Conservation (phyloP, 1,140 invertebrate genomes). For the Ips nitidus region DNA sequence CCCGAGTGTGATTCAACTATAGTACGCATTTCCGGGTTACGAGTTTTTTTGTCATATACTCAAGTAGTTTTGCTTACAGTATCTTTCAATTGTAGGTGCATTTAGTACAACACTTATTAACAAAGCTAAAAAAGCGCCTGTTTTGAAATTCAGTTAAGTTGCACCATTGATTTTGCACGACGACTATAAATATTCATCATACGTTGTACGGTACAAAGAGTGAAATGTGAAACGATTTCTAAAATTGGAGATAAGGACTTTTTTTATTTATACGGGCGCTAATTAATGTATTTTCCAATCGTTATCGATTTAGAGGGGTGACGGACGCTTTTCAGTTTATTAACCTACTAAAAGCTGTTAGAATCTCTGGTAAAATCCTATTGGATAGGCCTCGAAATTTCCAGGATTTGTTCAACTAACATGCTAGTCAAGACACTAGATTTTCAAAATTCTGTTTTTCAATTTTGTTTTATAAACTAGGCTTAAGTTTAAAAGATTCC, state of each 20-base stretch:
- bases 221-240: conserved; percentile 24
- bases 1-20: too few relatives aligned
- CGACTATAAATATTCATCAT: conserved; percentile 4
- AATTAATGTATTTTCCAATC: conserved; percentile 23
- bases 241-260: conserved; percentile 13
- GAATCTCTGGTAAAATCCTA: too few relatives aligned
- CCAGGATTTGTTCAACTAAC: too few relatives aligned
- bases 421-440: too few relatives aligned
- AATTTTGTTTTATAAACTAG: too few relatives aligned
- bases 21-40: too few relatives aligned
- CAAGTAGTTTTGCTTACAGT: too few relatives aligned
- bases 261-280: conserved; percentile 20
- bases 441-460: too few relatives aligned
- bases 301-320: conserved; percentile 10
- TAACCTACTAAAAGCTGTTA: conserved; percentile 12
- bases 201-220: conserved; percentile 4
- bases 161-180: neutral
- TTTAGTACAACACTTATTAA: neutral
- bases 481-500: too few relatives aligned
- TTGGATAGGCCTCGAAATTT: too few relatives aligned
- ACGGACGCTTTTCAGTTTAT: conserved; percentile 13
- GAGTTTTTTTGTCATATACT: too few relatives aligned
- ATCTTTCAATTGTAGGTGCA: too few relatives aligned
- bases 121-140: neutral
- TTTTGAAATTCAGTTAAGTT: conserved; percentile 2